Evolutionary conservation across 2,797 vertebrate species (phyloP).

Genomic region (Dipus sagitta): DNA sequence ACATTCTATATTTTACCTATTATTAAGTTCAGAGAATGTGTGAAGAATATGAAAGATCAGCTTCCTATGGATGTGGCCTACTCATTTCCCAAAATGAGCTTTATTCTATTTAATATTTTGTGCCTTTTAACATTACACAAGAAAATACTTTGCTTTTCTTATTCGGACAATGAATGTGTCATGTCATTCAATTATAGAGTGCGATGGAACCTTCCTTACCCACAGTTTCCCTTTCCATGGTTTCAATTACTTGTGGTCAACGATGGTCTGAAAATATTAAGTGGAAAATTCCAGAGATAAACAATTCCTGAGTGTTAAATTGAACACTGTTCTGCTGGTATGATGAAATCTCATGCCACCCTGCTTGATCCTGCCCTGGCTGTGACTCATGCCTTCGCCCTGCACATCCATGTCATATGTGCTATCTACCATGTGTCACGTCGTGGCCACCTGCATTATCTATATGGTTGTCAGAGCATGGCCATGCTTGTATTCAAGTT

Average conservation of each 20-base stretch:
- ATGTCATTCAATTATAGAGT: neutral
- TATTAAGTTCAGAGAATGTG: slow-evolving; percentile 16
- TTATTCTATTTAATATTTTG: neutral
- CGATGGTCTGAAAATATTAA: neutral
- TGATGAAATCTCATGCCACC: neutral
- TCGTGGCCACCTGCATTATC: neutral
- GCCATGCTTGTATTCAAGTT: neutral
- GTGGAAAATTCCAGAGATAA: neutral
- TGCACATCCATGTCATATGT: neutral
- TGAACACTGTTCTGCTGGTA: neutral
- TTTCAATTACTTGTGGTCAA: neutral
- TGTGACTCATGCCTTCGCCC: neutral
- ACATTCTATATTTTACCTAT: neutral
- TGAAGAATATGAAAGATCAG: neutral
- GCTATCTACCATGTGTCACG: too few relatives aligned
- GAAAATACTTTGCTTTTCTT: slow-evolving; percentile 23
- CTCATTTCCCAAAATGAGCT: neutral
- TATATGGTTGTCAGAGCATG: neutral
- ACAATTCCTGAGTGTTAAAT: neutral
- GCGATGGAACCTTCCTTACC: neutral
- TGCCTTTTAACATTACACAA: neutral
- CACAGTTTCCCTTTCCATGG: neutral
- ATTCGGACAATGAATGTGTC: neutral
- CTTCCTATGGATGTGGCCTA: neutral
- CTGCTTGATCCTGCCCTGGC: neutral